Evolutionary conservation across 2,888 invertebrate species (phyloP), one percentile per base, ranked within the genome.

Genomic region (Meteorus cinctellus): DNA sequence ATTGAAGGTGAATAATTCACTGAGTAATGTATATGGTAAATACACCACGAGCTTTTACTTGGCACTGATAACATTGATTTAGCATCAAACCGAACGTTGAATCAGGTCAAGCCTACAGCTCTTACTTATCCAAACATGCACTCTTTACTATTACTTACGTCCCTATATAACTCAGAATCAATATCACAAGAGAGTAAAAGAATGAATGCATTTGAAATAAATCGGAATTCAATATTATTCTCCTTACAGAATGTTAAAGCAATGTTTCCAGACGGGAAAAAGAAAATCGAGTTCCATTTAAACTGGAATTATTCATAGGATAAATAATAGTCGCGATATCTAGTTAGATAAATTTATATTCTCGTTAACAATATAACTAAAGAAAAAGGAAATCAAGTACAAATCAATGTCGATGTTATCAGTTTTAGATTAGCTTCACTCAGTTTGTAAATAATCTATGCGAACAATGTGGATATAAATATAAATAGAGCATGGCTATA

Each of bases 11-110:
- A 10, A 63, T n/a, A 55, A 55, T 55, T 55, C 6, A 55, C 19
- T 19, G 27, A n/a, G 41, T 16, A 5, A 41, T 45, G 41, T 8
- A 72, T 63, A 63, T 72, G 65, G 65, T 8, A 34, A 72, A 55
- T 55, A 48, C n/a, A 29, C 48, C 45, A 34, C 10, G n/a, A 48
- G 72, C 63, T 72, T 48, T 55, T 24, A 55, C 8, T 55, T 48
- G 16, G 48, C 48, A 14, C n/a, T 48, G 48, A 48, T 19, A 55
- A 19, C 55, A 55, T 55, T 55, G 55, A 55, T 55, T 55, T 55
- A 55, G 48, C 48, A 55, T 55, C 24, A 19, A 19, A 8, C 55
- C 1, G n/a, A 55, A 19, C n/a, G 19, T 55, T 19, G 24, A 55
- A 19, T 55, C n/a, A 55, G 48, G 48, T 48, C 48, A 48, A 48